phyloP scores from a whole-genome alignment of 2,888 invertebrate genomes.

The Toxonevra muliebris region DNA sequence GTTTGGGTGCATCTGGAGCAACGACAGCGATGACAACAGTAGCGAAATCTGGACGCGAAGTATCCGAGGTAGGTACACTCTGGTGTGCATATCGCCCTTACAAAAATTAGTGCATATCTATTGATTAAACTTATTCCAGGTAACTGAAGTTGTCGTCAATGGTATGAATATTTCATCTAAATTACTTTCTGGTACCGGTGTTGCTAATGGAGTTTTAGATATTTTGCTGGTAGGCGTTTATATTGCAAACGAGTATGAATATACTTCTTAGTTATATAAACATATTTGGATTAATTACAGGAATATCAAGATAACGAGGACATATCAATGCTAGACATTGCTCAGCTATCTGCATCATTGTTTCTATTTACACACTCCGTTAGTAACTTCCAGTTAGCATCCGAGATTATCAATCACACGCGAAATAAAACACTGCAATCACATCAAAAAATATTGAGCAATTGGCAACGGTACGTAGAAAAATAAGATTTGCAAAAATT shows the following conservation, averaged over 20 bases:
- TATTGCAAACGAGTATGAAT: background rate
- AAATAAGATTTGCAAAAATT: background rate
- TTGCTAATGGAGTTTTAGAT: slow-evolving; percentile 54
- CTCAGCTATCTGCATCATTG: slow-evolving; percentile 57
- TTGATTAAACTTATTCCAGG: slow-evolving; percentile 37
- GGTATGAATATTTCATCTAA: slow-evolving; percentile 58
- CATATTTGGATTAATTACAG: slow-evolving; percentile 40
- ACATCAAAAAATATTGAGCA: slow-evolving; percentile 53
- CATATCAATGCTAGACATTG: slow-evolving; percentile 48
- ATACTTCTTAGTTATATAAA: background rate
- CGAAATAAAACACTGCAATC: slow-evolving; percentile 44
- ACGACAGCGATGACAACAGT: slow-evolving; percentile 47
- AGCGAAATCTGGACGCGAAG: slow-evolving; percentile 50
- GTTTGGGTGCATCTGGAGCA: slow-evolving; percentile 53
- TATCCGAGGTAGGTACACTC: slow-evolving; percentile 50
- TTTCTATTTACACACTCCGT: slow-evolving; percentile 60
- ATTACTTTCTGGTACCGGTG: slow-evolving; percentile 55
- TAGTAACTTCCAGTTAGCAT: slow-evolving; percentile 58
- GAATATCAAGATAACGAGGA: slow-evolving; percentile 54
- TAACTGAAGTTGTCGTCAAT: slow-evolving; percentile 52
- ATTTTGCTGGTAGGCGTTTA: slow-evolving; percentile 55
- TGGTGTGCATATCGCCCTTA: background rate
- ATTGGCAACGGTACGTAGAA: slow-evolving; percentile 51
- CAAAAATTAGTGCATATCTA: too few relatives aligned
- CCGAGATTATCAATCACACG: slow-evolving; percentile 51